Base-by-base conservation (phyloP, 2,797 vertebrate species). In the Anisognathus igniventris region DNA sequence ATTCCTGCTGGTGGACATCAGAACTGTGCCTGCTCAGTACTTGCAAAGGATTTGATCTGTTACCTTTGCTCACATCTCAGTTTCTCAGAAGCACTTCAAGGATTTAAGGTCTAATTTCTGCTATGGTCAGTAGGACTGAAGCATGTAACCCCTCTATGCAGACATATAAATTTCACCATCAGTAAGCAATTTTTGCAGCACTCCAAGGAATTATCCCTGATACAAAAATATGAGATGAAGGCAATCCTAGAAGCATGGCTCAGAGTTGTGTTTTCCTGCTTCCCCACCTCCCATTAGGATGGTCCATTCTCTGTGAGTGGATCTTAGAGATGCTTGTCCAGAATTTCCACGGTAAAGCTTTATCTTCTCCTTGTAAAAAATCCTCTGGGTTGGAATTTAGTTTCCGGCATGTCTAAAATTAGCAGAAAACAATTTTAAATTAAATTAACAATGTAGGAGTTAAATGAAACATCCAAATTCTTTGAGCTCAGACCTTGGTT, bases 321-420 rank as follows among this genome's bases (percentile, higher is more conserved):
- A 61, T 14, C 27, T 92, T 73, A 56, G 11, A 60, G 11, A 7
- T 61, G 14, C 21, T 53, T 80, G n/a, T 60, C 33, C 33, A 62
- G 13, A 54, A 66, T 62, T 90, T 92, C 50, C 42, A 18, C 27
- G 67, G 14, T n/a, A 92, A 86, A 57, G 12, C 8, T n/a, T 75
- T n/a, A 39, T 31, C 39, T 67, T 92, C 73, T 83, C 35, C 82
- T 93, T 86, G 57, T 50, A 19, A 90, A 96, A 95, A 86, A 79
- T 86, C 28, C 21, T 54, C n/a, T 50, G 33, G 7, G 28, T 33
- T 95, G 56, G 68, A 86, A 93, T 71, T 57, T 15, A 27, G 27
- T 44, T 88, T 57, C 6, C 25, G 5, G 25, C 75, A 86, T 70
- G 47, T 76, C 88, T 71, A 72, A 91, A 92, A 82, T 57, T 28